Conservation (phyloP, 1,140 invertebrate genomes). For the Neodiprion virginianus region DNA sequence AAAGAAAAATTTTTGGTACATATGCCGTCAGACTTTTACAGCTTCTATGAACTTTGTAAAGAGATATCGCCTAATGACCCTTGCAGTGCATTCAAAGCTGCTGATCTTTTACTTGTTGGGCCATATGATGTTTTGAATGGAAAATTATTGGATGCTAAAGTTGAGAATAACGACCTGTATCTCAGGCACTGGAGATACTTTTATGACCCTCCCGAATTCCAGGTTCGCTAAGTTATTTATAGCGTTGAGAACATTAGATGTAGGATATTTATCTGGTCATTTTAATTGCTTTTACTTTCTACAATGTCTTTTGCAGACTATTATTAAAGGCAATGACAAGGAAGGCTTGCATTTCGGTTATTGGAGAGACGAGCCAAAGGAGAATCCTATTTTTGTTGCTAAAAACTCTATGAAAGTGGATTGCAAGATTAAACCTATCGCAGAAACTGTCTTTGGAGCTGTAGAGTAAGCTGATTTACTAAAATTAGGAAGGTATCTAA, state of each 20-base stretch:
- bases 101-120: slow-evolving; percentile 80
- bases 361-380: slow-evolving; percentile 82
- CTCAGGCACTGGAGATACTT: slow-evolving; percentile 89
- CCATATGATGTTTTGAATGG: slow-evolving; percentile 85
- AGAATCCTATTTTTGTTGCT: slow-evolving; percentile 78
- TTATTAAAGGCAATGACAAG: slow-evolving; percentile 72
- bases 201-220: slow-evolving; percentile 94
- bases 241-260: not conserved
- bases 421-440: slow-evolving; percentile 73
- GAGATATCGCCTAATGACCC: slow-evolving; percentile 68
- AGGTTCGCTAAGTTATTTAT: slow-evolving; percentile 60
- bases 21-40: slow-evolving; percentile 90
- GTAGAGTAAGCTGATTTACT: slow-evolving; percentile 69
- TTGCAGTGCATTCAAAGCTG: slow-evolving; percentile 68
- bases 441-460: slow-evolving; percentile 87
- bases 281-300: slow-evolving; percentile 22
- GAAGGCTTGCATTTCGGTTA: slow-evolving; percentile 87
- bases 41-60: slow-evolving; percentile 83
- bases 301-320: slow-evolving; percentile 63
- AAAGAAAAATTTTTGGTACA: slow-evolving; percentile 80
- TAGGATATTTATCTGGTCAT: slow-evolving; percentile 21
- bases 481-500: slow-evolving; percentile 8
- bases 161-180: slow-evolving; percentile 66
- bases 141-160: slow-evolving; percentile 66
- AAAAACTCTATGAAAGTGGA: slow-evolving; percentile 73